Base-by-base conservation (phyloP, 2,113 vertebrate species). In the Cryptomyrus ogoouensis region DNA sequence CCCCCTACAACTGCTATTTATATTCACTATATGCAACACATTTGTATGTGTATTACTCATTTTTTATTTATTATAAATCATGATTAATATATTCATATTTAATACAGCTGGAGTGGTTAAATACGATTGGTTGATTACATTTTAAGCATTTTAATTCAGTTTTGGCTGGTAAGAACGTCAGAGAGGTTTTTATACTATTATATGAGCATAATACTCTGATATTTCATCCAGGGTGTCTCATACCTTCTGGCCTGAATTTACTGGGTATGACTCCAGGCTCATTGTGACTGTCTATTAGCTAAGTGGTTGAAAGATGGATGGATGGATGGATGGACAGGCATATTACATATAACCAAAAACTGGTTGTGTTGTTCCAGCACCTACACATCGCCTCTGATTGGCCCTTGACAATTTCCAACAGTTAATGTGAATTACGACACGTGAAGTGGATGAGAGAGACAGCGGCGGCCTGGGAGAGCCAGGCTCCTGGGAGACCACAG, bases 401-500 rank as follows among this genome's bases (percentile, higher is more conserved):
- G 19, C 56, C 56, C 46, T 86, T 15, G 77, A 70, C 80, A 87
- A 46, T 90, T 90, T 90, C 44, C 83, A 87, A 58, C 27, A 74
- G 89, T 90, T 87, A 87, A 49, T 74, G 83, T 46, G 83, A 83
- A 58, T 89, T 62, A 89, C 39, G 52, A 89, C 19, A 47, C n/a
- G 9, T 49, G 87, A 83, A 90, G 50, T 39, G 24, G 47, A 66
- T 39, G 50, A 42, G 53, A 90, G 47, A 84, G 88, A 84, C 58
- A 90, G 27, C 3, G 2, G 19, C 42, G 74, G 88, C 88, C 90
- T 88, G 50, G 62, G 66, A 88, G 74, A 90, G 83, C 91, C 42
- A 21, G 53, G 90, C 91, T 88, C 92, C 88, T 0, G 90, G 88
- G 89, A 91, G 47, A 49, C 77, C 56, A 89, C 88, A 46, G 84